Percentiles rank a stretch among this genome's conserved stretches.
These are phyloP conservation scores for Bergia sp. DNA, from an alignment of 92 coral and sea anemone genomes.

Conservation along the genomic window DNA sequence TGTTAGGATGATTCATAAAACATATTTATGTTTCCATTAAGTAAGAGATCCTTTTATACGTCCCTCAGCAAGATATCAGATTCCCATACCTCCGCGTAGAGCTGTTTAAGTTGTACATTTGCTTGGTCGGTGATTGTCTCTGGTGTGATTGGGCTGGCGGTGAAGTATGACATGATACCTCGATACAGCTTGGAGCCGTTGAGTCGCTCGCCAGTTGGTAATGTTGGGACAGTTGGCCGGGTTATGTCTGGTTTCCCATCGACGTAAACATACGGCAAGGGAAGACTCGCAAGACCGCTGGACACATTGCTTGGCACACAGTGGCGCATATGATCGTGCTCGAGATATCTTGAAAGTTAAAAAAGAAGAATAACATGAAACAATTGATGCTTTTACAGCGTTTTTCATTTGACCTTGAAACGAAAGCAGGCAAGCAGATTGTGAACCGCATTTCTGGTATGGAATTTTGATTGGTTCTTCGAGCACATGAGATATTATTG, in stretches of 20 bases:
- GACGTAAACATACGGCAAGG: conserved; percentile 61
- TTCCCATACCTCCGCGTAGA: conserved; percentile 55
- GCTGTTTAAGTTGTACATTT: conserved; percentile 47
- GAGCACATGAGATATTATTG: too few relatives aligned
- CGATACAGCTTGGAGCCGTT: conserved; percentile 58
- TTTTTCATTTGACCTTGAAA: too few relatives aligned
- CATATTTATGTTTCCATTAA: background rate
- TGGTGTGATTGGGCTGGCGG: conserved; percentile 62
- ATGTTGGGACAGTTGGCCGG: conserved; percentile 55
- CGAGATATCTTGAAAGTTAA: conserved; percentile 59
- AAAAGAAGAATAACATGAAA: too few relatives aligned
- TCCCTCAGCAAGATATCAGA: background rate
- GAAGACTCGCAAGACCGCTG: conserved; percentile 79
- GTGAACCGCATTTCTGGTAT: too few relatives aligned
- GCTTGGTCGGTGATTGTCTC: conserved; percentile 58
- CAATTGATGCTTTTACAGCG: too few relatives aligned
- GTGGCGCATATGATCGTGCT: conserved; percentile 70
- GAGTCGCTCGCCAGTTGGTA: conserved; percentile 76
- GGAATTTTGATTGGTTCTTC: too few relatives aligned
- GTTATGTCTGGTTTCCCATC: conserved; percentile 57
- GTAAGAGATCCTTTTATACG: background rate
- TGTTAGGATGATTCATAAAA: background rate
- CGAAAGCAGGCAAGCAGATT: too few relatives aligned
- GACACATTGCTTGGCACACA: conserved; percentile 73
- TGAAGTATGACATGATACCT: conserved; percentile 61